Evolutionary conservation across 2,888 invertebrate species (phyloP), one percentile per base, ranked within the genome.

Genomic region (Morpho helenor): DNA sequence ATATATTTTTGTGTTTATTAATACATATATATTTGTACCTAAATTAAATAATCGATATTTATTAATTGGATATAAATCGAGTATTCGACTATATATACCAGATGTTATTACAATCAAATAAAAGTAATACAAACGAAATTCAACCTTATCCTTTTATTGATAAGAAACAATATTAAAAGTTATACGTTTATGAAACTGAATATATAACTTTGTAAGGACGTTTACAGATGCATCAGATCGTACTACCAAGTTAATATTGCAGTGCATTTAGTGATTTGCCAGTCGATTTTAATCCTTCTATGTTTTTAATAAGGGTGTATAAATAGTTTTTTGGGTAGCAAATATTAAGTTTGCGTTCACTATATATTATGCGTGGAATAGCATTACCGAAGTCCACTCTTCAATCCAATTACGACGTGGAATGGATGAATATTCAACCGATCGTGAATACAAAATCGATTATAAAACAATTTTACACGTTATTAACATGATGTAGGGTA

Each of bases 341-440:
- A 50, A 49, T 43, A 59, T 45, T 57, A 52, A 10, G 49, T 65
- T 63, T 65, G 68, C 59, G 66, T 66, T 61, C 46, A 54, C 59
- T 64, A 70, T 64, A 66, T 68, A 69, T 68, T 69, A 61, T 65
- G 68, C 70, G 68, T 71, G 69, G 68, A 62, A 71, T 71, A 69
- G 72, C 71, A 69, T 73, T 73, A 71, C 65, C 62, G 61, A 61
- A 59, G 75, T 73, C 79, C 75, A 75, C 73, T 78, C 76, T 75
- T 72, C 74, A 73, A 73, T 81, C 79, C 82, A 84, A 84, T 86
- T 84, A 84, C 77, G 70, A 73, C 73, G 68, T 76, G 74, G 78
- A 82, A 79, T 76, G 75, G 75, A 79, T 82, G 83, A 84, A 84
- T 84, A 84, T 84, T 83, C 80, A 80, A 73, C 76, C 73, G 73